Base-by-base conservation (phyloP, 2,797 vertebrate genomes). In the Poeciliopsis gracilis region DNA sequence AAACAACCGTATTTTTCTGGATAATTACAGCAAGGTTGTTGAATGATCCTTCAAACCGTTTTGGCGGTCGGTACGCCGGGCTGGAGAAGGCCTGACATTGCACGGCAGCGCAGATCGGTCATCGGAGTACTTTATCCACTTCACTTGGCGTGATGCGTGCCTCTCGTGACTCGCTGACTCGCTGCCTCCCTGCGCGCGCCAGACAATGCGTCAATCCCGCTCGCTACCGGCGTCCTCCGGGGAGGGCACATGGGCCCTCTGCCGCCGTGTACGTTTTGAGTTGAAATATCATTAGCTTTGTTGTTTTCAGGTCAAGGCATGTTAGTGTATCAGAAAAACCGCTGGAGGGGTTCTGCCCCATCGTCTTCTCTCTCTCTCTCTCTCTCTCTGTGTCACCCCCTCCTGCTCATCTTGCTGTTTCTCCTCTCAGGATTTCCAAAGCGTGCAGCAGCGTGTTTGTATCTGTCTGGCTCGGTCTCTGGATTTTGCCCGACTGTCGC, bases 161-260 rank as follows among this genome's bases (percentile, higher is more conserved):
- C 94, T 96, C 94, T 94, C 94, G 93, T 96, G 94, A 95, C 93
- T 94, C 91, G 79, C 89, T 96, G 94, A 95, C 93, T 94, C 91
- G 79, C 89, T 81, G 88, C 92, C 93, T 89, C 87, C 91, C 91
- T 90, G 93, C 88, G 82, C 89, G 84, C 89, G 85, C 88, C 90
- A 88, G 93, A 94, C 93, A 94, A 93, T 92, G 91, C 87, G 77
- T 88, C 84, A 81, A 77, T 91, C 92, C 89, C 84, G 86, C 92
- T 86, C 75, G 47, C 70, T 61, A 88, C 92, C 28, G 83, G 77
- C 84, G 2, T 88, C 83, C 89, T 93, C 92, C 87, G 77, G 94
- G 92, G 88, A 92, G 88, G 75, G 77, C 33, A 51, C 86, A 71
- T 84, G 74, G 84, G 89, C 77, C 85, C 57, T 55, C 85, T 45